Evolutionary conservation across 2,113 vertebrate genomes (phyloP).

Genomic region (Smithornis capensis): DNA sequence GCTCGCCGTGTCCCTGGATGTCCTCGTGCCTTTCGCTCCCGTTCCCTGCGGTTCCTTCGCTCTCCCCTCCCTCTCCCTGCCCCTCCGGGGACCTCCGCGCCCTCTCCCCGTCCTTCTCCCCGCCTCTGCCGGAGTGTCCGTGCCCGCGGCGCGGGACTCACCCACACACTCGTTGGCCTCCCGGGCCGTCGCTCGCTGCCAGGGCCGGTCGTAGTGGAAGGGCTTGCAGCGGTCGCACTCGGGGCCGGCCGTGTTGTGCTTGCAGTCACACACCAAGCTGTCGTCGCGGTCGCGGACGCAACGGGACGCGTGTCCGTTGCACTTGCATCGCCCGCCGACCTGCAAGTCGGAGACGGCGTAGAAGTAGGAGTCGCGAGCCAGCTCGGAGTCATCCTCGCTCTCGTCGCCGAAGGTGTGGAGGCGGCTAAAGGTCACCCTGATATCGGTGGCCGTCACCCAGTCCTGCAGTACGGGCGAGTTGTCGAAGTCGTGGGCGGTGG

Average conservation of each 20-base stretch:
- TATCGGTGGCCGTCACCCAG: slow-evolving; percentile 98
- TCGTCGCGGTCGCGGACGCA: slow-evolving; percentile 94
- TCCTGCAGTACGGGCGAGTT: slow-evolving; percentile 98
- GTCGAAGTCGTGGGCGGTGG: slow-evolving; percentile 98
- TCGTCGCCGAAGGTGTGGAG: slow-evolving; percentile 93
- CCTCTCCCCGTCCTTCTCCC: neutral
- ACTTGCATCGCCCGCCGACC: slow-evolving; percentile 97
- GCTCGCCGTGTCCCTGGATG: neutral
- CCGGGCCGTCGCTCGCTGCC: slow-evolving; percentile 94
- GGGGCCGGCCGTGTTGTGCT: slow-evolving; percentile 94
- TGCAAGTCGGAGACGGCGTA: slow-evolving; percentile 96
- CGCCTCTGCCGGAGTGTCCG: neutral
- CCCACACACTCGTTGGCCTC: slow-evolving; percentile 99
- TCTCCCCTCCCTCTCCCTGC: neutral
- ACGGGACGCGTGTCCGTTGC: slow-evolving; percentile 95
- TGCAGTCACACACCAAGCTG: slow-evolving; percentile 92
- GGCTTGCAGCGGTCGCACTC: slow-evolving; percentile 99
- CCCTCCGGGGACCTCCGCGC: neutral
- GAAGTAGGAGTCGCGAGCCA: slow-evolving; percentile 93
- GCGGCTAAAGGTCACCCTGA: slow-evolving; percentile 90
- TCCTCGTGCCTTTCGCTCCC: neutral
- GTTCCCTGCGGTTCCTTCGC: neutral
- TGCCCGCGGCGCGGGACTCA: slow-evolving; percentile 73
- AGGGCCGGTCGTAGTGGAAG: slow-evolving; percentile 97
- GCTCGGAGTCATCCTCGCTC: slow-evolving; percentile 93